These are phyloP conservation scores for Coendou prehensilis DNA, from an alignment of 2,797 vertebrate species.

Conservation along the genomic window DNA sequence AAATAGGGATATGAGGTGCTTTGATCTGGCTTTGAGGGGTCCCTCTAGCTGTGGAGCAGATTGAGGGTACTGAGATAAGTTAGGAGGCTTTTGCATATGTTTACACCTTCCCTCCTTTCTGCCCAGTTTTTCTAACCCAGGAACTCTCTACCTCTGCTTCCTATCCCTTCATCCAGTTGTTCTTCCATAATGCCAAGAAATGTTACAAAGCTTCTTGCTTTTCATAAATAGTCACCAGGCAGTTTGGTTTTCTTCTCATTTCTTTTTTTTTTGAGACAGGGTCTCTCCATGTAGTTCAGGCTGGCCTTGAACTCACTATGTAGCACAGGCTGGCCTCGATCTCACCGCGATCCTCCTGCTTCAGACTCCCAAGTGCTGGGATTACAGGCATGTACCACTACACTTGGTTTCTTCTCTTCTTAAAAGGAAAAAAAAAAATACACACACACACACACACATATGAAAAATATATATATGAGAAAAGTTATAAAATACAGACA, in stretches of 20 bases:
- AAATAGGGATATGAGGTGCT: background rate
- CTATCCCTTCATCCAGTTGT: background rate
- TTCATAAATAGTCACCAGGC: background rate
- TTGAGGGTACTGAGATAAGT: background rate
- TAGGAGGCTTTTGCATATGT: background rate
- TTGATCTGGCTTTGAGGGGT: background rate
- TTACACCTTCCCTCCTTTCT: background rate
- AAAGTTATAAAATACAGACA: background rate
- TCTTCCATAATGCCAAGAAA: background rate
- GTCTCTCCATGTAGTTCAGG: background rate
- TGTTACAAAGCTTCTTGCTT: background rate
- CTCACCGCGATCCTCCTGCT: background rate
- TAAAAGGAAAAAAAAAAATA: background rate
- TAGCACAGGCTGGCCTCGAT: background rate
- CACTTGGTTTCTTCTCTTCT: background rate
- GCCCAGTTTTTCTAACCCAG: background rate
- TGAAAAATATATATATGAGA: background rate
- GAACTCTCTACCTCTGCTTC: too few species aligned
- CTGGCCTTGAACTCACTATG: background rate
- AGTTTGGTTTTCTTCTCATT: background rate
- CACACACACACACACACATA: background rate
- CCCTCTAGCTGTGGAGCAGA: background rate
- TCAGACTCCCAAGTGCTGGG: background rate
- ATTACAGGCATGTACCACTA: background rate
- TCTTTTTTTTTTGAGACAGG: background rate